These are phyloP conservation scores for Ceyx cyanopectus DNA, from an alignment of 2,113 vertebrate species.

Conservation along the genomic window DNA sequence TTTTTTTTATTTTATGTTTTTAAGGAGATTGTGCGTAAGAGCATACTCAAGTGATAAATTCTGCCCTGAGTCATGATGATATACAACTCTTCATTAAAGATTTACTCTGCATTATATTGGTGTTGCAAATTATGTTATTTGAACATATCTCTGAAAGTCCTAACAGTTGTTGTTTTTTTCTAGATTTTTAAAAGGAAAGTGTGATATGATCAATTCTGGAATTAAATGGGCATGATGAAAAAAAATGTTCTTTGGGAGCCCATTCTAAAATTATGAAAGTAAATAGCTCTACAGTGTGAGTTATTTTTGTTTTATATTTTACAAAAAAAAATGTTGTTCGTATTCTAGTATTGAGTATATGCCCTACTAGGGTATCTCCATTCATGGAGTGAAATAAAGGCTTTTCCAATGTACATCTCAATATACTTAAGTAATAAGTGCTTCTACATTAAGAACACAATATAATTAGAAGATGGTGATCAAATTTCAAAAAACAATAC, in stretches of 20 bases:
- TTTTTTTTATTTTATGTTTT: neutral
- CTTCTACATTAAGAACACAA: neutral
- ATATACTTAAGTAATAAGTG: neutral
- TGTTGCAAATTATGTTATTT: neutral
- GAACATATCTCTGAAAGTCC: neutral
- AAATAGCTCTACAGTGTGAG: neutral
- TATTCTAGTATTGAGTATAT: neutral
- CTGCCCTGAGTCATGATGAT: neutral
- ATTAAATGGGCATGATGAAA: neutral
- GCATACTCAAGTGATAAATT: neutral
- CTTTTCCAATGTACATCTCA: neutral
- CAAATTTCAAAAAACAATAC: neutral
- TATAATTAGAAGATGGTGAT: neutral
- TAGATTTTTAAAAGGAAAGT: neutral
- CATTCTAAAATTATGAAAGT: neutral
- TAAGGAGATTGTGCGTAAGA: neutral
- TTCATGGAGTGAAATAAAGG: neutral
- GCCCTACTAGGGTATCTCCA: neutral
- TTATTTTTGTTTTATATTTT: neutral
- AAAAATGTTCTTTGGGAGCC: neutral
- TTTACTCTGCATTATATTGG: neutral
- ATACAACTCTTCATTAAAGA: neutral
- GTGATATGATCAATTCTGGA: neutral
- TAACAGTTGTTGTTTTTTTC: neutral
- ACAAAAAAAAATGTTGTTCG: neutral